phyloP scores from a whole-genome alignment of 1,140 invertebrate species.

The Globodera rostochiensis region DNA sequence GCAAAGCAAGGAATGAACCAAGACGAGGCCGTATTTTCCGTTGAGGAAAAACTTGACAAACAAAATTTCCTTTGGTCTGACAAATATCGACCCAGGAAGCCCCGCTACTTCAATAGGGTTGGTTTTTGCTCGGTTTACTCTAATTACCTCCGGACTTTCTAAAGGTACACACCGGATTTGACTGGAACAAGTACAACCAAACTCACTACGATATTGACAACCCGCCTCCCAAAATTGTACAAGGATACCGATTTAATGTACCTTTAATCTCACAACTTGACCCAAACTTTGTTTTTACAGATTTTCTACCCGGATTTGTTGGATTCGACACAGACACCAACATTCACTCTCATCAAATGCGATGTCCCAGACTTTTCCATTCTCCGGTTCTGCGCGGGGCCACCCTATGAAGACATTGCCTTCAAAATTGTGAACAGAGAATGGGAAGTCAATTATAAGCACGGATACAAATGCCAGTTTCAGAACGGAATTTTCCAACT shows the following conservation, averaged over 20 bases:
- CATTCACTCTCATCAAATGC: conserved; percentile 77
- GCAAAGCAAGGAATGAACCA: conserved; percentile 62
- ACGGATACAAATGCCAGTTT: conserved; percentile 96
- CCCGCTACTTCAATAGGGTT: conserved; percentile 89
- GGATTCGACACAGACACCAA: conserved; percentile 87
- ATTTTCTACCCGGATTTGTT: conserved; percentile 99
- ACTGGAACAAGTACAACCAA: conserved; percentile 99
- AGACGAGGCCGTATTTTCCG: conserved; percentile 88
- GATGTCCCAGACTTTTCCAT: conserved; percentile 81
- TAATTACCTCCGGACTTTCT: neutral
- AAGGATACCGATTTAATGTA: conserved; percentile 98
- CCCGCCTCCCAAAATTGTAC: conserved; percentile 98
- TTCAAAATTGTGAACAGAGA: conserved; percentile 99
- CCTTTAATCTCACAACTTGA: conserved; percentile 47
- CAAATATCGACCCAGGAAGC: conserved; percentile 94
- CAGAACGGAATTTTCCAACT: conserved; percentile 99
- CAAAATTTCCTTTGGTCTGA: conserved; percentile 94
- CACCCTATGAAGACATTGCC: conserved; percentile 98
- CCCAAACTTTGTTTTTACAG: conserved; percentile 58
- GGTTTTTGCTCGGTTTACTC: neutral
- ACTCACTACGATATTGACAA: conserved; percentile 99
- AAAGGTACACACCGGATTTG: conserved; percentile 79
- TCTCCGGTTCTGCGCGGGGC: conserved; percentile 89
- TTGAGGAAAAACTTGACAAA: conserved; percentile 78
- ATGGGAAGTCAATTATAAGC: conserved; percentile 98